Evolutionary conservation across 2,113 vertebrate genomes (phyloP), one percentile per base, ranked within the genome.

Genomic region (Oryzias curvinotus): DNA sequence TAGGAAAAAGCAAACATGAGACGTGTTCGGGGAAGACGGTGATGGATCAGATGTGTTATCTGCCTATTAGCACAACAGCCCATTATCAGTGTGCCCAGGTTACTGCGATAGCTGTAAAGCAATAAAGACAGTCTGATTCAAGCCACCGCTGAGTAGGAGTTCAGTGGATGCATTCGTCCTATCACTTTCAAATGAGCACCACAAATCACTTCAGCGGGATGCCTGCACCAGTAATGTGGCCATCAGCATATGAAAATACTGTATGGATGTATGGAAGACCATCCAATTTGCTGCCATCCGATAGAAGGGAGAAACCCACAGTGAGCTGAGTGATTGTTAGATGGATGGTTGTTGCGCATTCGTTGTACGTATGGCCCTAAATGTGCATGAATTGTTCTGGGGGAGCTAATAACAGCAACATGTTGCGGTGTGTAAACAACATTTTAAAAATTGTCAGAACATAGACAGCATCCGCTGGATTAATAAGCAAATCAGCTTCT

Each of bases 111-210:
- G 82, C 79, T 84, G 78, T 86, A 86, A 88, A 83, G 78, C 79
- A 87, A 87, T 89, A 88, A 91, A 83, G 83, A 87, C 74, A 73
- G 62, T 45, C 81, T 79, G 87, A 86, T 85, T 82, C 80, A 30
- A 76, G 71, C 77, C 71, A 73, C 78, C 44, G 72, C 83, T 85
- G 85, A 88, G 90, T 88, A 83, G 82, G 86, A 89, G 80, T 88
- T 91, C 80, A 85, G 80, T 84, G 85, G 74, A 83, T 83, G 84
- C 79, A 79, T 79, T 72, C 56, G 80, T 86, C 79, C 77, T 70
- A 84, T 83, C 86, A 77, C 75, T 88, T 88, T 89, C 81, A 88
- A 90, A 90, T 89, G 80, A 91, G 90, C 88, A 79, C 86, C 85
- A 84, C 85, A 85, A 89, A 91, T 91, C 83, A 81, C 81, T 90